Conservation (phyloP, 2,113 vertebrate genomes). For the Trachemys scripta region DNA sequence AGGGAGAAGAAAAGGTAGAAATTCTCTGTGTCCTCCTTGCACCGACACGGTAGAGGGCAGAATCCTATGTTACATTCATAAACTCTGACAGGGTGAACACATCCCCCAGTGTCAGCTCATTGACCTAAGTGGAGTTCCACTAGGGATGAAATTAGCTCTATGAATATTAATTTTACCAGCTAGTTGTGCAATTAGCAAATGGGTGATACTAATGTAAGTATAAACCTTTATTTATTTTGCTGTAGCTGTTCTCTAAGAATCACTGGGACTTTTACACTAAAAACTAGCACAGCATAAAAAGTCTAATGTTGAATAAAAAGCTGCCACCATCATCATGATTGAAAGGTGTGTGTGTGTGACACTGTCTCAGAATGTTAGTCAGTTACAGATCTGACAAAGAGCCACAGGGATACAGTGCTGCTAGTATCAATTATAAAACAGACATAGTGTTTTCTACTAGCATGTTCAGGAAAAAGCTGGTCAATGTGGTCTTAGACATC, state of each 20-base stretch:
- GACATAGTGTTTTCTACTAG: not conserved
- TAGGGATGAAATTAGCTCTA: not conserved
- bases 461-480: not conserved
- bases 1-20: not conserved
- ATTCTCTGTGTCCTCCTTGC: not conserved
- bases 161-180: not conserved
- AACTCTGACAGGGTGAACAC: not conserved
- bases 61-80: fast-evolving
- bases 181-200: not conserved
- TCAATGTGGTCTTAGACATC: not conserved
- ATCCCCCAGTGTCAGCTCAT: not conserved
- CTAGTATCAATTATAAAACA: not conserved
- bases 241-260: not conserved
- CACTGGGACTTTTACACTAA: not conserved
- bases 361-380: not conserved
- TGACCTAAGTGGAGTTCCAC: not conserved
- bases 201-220: not conserved
- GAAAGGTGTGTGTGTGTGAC: not conserved
- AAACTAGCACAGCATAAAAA: not conserved
- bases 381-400: not conserved
- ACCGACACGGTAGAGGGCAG: not conserved
- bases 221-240: not conserved
- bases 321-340: not conserved
- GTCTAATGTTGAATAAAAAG: not conserved
- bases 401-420: not conserved